These are phyloP conservation scores for Acipenser ruthenus DNA, from an alignment of 2,797 vertebrate species.

Conservation along the genomic window DNA sequence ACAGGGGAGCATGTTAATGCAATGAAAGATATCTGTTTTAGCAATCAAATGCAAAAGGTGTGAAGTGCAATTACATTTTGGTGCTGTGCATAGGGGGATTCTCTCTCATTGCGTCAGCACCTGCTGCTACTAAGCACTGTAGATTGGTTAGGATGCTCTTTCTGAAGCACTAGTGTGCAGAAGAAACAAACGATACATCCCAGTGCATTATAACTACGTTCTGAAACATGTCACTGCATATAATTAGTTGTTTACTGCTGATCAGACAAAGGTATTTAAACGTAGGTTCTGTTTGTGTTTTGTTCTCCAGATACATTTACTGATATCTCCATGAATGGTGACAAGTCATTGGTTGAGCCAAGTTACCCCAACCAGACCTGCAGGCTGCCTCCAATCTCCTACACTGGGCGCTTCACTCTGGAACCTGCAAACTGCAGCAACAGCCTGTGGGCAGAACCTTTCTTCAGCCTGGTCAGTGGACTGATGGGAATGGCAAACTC, in stretches of 20 bases:
- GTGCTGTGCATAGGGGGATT: constrained; percentile 37
- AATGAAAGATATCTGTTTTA: too few species aligned
- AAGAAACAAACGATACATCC: too few species aligned
- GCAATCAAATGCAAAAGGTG: too few species aligned
- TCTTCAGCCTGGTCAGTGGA: constrained; percentile 89
- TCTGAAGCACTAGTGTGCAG: too few species aligned
- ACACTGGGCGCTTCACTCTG: constrained; percentile 93
- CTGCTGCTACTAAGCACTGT: constrained; percentile 27
- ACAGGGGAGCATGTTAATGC: too few species aligned
- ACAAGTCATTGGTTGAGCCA: constrained; percentile 78
- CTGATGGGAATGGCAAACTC: constrained; percentile 80
- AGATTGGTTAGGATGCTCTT: too few species aligned
- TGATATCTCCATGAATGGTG: constrained; percentile 81
- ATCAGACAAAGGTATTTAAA: too few species aligned
- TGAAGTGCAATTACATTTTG: too few species aligned
- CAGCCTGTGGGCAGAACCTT: constrained; percentile 92
- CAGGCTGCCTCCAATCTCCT: constrained; percentile 88
- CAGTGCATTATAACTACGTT: too few species aligned
- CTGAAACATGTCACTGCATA: too few species aligned
- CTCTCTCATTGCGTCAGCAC: constrained; percentile 58
- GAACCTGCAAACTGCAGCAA: constrained; percentile 88
- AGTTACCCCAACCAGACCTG: constrained; percentile 68
- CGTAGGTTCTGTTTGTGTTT: too few species aligned
- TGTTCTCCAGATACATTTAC: constrained; percentile 78
- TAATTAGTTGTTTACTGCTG: too few species aligned